A percentile compares a stretch with the other conserved stretches of the same genome.
Evolutionary conservation across 2,888 invertebrate species (phyloP).

Genomic region (Pelosia muscerda): DNA sequence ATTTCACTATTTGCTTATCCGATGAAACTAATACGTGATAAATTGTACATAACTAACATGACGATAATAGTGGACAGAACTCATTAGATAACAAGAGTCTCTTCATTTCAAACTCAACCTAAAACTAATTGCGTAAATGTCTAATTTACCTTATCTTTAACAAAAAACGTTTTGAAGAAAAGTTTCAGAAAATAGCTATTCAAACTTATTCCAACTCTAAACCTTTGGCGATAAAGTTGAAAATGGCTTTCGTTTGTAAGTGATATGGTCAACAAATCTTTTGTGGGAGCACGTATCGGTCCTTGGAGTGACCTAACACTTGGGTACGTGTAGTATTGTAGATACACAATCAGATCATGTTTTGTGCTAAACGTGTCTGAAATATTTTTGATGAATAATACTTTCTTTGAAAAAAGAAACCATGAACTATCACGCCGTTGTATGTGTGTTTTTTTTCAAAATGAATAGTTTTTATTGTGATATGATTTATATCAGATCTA

Average conservation of each 20-base stretch:
- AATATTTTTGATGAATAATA: conserved; percentile 12
- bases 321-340: conserved; percentile 19
- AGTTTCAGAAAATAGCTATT: background rate
- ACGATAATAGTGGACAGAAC: conserved; percentile 1
- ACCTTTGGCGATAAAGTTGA: background rate
- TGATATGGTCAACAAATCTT: conserved; percentile 4
- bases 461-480: too few species aligned
- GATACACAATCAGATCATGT: conserved; percentile 9
- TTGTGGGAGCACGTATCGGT: conserved; percentile 20
- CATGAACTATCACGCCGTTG: background rate
- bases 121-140: background rate
- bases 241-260: too few species aligned
- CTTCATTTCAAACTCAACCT: background rate
- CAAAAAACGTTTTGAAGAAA: background rate
- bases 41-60: conserved; percentile 3
- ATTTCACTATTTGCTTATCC: background rate
- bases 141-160: background rate
- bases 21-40: conserved; percentile 11
- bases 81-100: background rate
- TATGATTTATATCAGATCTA: too few species aligned
- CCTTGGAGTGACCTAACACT: conserved; percentile 21
- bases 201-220: conserved; percentile 3
- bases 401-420: background rate
- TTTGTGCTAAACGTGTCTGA: conserved; percentile 4
- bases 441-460: too few species aligned